phyloP scores from a whole-genome alignment of 1,140 invertebrate genomes.

The Trichoplusia ni region DNA sequence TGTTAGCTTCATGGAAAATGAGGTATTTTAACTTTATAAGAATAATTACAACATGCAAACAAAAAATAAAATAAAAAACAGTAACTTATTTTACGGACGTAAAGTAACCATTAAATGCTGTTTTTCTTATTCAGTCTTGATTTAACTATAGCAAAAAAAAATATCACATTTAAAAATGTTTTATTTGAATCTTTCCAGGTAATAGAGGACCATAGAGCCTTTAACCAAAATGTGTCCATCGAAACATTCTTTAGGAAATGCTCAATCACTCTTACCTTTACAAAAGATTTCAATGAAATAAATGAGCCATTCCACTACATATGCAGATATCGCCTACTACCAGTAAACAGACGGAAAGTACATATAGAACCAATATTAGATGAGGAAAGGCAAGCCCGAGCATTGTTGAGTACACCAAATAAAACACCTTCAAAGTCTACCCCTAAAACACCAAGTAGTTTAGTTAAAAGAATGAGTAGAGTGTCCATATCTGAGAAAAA shows the following conservation, averaged over 20 bases:
- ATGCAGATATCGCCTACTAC: conserved; percentile 69
- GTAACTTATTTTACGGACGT: too few species aligned
- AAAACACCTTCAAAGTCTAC: conserved; percentile 52
- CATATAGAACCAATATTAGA: conserved; percentile 73
- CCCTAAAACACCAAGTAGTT: conserved; percentile 69
- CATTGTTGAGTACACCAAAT: conserved; percentile 67
- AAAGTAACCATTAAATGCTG: too few species aligned
- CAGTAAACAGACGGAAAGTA: conserved; percentile 67
- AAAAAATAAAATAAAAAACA: not conserved
- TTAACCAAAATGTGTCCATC: conserved; percentile 83
- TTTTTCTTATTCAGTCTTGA: too few species aligned
- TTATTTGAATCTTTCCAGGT: conserved; percentile 62
- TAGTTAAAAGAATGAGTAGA: conserved; percentile 69
- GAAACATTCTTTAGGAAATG: conserved; percentile 85
- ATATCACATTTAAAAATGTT: not conserved
- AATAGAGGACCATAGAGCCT: conserved; percentile 82
- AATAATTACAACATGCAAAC: not conserved
- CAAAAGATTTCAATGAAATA: conserved; percentile 61
- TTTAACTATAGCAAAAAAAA: not conserved
- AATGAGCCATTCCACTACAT: conserved; percentile 55
- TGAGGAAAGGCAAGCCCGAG: conserved; percentile 66
- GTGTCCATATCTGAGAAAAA: conserved; percentile 68
- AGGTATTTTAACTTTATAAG: conserved; percentile 52
- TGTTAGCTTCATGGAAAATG: conserved; percentile 58
- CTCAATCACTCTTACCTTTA: conserved; percentile 74